phyloP scores from a whole-genome alignment of 1,140 invertebrate genomes.

The Habropoda laboriosa region DNA sequence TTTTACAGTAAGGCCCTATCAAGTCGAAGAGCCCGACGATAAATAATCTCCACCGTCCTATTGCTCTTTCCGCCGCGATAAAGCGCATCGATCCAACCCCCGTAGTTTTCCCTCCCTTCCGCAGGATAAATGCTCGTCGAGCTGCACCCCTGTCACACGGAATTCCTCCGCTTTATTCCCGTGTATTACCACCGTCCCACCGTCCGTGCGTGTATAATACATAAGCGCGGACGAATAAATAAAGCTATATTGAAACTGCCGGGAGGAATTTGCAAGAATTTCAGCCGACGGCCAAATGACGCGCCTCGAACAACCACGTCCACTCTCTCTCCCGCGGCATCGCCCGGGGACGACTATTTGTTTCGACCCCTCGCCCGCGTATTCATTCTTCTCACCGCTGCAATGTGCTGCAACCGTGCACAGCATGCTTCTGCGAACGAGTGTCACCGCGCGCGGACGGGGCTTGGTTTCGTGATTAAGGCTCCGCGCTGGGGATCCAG shows the following conservation, averaged over 20 bases:
- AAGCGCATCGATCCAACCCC: constrained; percentile 62
- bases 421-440: neutral
- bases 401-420: too few species aligned
- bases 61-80: constrained; percentile 54
- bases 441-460: neutral
- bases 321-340: neutral
- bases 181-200: neutral
- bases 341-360: constrained; percentile 36
- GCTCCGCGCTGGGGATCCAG: neutral
- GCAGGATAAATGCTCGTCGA: constrained; percentile 46
- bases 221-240: constrained; percentile 41
- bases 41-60: constrained; percentile 41
- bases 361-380: constrained; percentile 13
- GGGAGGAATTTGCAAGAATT: constrained; percentile 66
- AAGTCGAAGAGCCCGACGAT: constrained; percentile 29
- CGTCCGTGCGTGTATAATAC: neutral
- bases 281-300: constrained; percentile 38
- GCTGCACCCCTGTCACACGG: neutral
- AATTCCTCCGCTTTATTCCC: neutral
- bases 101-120: constrained; percentile 36
- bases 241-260: constrained; percentile 49
- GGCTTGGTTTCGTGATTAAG: neutral
- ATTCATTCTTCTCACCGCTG: neutral
- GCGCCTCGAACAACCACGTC: neutral
- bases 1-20: constrained; percentile 51